Evolutionary conservation across 2,888 invertebrate genomes (phyloP).

Genomic region (Proisotoma minuta): DNA sequence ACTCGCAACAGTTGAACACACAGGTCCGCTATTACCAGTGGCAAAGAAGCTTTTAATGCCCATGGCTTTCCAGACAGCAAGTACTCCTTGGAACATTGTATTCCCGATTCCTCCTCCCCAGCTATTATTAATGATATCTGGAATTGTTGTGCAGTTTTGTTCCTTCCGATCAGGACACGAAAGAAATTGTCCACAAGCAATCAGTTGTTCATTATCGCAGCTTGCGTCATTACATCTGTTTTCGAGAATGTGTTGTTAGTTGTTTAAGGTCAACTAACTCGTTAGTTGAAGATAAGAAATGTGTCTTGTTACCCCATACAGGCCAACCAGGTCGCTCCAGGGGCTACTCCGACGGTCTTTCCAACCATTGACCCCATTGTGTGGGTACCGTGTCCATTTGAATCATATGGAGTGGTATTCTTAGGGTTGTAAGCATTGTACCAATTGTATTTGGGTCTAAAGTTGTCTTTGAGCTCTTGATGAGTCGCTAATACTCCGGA

Average conservation of each 20-base stretch:
- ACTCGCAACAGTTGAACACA: neutral
- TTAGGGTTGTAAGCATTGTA: neutral
- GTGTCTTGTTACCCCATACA: too few species aligned
- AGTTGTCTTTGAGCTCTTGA: constrained; percentile 1
- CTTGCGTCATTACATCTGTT: neutral
- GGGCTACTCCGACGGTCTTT: neutral
- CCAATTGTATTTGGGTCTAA: neutral
- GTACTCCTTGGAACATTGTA: neutral
- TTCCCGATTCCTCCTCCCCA: constrained; percentile 24
- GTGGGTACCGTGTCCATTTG: constrained; percentile 5
- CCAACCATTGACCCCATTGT: constrained; percentile 4
- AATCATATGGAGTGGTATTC: neutral
- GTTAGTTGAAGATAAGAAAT: too few species aligned
- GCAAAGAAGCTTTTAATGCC: neutral
- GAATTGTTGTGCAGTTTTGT: constrained; percentile 5
- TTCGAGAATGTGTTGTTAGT: too few species aligned
- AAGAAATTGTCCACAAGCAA: constrained; percentile 20
- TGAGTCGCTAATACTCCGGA: constrained; percentile 6
- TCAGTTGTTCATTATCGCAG: constrained; percentile 5
- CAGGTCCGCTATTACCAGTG: neutral
- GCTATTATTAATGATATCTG: constrained; percentile 22
- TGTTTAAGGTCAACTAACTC: too few species aligned
- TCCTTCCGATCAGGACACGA: constrained; percentile 14
- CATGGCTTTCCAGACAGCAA: neutral
- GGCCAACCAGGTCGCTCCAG: constrained; percentile 7